A percentile compares a stretch with the other conserved stretches of the same genome.
phyloP scores from a whole-genome alignment of 2,888 invertebrate genomes.

The Eupithecia exiguata region DNA sequence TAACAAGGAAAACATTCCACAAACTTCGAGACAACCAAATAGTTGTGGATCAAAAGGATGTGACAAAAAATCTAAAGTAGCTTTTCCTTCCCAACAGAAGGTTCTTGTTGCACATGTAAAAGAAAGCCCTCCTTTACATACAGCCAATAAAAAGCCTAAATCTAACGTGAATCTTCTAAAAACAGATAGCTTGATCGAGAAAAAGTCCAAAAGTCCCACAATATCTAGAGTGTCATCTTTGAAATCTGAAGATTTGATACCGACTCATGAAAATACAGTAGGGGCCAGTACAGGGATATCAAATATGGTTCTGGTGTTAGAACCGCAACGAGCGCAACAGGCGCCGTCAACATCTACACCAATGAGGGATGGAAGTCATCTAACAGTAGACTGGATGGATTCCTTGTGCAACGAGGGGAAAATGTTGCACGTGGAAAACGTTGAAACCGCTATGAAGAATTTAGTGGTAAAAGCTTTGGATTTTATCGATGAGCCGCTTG shows the following conservation, averaged over 20 bases:
- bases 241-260: conserved; percentile 44
- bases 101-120: conserved; percentile 59
- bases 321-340: conserved; percentile 37
- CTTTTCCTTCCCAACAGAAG: conserved; percentile 54
- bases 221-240: conserved; percentile 46
- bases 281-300: conserved; percentile 41
- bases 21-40: conserved; percentile 54
- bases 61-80: conserved; percentile 47
- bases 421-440: conserved; percentile 33
- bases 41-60: conserved; percentile 42
- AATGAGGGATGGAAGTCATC: conserved; percentile 37
- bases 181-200: conserved; percentile 46
- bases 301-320: conserved; percentile 52
- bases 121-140: conserved; percentile 49
- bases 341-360: conserved; percentile 21
- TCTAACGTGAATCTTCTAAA: conserved; percentile 52
- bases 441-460: conserved; percentile 50
- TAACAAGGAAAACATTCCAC: conserved; percentile 70
- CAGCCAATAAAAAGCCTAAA: conserved; percentile 53
- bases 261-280: conserved; percentile 25
- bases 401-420: neutral
- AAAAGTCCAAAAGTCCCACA: conserved; percentile 43
- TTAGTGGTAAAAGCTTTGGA: conserved; percentile 63
- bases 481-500: conserved; percentile 47
- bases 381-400: conserved; percentile 48